Evolutionary conservation across 1,140 invertebrate genomes (phyloP).

Genomic region (Heliothis virescens): DNA sequence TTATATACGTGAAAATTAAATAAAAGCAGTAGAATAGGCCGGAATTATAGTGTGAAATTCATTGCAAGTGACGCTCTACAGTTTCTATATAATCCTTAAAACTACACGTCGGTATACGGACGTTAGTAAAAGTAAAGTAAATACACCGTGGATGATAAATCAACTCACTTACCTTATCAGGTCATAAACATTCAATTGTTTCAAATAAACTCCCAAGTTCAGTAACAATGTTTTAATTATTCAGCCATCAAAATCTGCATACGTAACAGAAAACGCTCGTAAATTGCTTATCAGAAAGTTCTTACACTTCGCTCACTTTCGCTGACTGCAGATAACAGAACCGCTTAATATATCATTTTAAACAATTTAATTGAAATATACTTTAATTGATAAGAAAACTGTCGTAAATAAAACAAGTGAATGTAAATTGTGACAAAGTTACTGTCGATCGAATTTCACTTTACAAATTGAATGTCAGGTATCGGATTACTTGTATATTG

Average conservation of each 20-base stretch:
- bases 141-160: no score
- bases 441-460: constrained; percentile 31
- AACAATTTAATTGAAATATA: constrained; percentile 3
- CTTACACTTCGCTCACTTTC: constrained; percentile 14
- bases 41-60: no score
- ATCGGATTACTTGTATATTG: constrained; percentile 56
- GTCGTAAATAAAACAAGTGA: constrained; percentile 1
- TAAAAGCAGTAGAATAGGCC: no score
- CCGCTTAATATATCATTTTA: constrained; percentile 7
- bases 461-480: constrained; percentile 50
- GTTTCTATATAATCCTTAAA: no score
- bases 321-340: constrained; percentile 14
- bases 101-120: neutral
- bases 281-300: constrained; percentile 32
- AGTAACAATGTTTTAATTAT: no score
- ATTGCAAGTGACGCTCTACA: no score
- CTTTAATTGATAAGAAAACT: constrained; percentile 33
- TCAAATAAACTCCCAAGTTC: no score
- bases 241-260: constrained; percentile 1
- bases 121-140: neutral
- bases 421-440: constrained; percentile 35
- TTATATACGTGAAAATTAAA: no score
- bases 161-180: no score
- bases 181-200: no score
- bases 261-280: constrained; percentile 6